Evolutionary conservation across 2,113 vertebrate genomes (phyloP).

Genomic region (Struthio camelus): DNA sequence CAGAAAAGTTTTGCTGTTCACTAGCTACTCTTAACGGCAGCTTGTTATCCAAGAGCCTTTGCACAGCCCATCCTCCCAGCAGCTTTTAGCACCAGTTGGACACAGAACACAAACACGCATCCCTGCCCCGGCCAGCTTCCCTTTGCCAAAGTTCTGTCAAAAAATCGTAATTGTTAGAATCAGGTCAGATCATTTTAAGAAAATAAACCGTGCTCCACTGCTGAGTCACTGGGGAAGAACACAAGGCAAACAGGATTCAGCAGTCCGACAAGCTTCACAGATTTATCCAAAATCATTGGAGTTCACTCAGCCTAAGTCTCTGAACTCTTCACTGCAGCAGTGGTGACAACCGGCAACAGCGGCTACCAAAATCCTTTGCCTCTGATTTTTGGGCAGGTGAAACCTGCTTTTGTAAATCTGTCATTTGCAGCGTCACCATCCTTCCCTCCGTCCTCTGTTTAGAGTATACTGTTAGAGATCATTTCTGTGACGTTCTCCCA

Average conservation of each 20-base stretch:
- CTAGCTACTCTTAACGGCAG: not conserved
- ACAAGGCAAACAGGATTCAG: accelerated
- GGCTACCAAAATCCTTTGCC: not conserved
- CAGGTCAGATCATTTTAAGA: not conserved
- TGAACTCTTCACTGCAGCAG: not conserved
- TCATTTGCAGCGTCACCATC: too few relatives aligned
- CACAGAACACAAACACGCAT: not conserved
- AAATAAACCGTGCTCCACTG: accelerated
- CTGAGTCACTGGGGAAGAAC: not conserved
- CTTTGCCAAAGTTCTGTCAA: not conserved
- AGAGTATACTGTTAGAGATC: not conserved
- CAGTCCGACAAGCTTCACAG: not conserved
- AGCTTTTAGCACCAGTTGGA: not conserved
- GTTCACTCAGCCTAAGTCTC: not conserved
- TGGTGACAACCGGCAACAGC: not conserved
- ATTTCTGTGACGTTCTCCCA: not conserved
- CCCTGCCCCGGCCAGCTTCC: not conserved
- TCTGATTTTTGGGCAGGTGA: not conserved
- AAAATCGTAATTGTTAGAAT: not conserved
- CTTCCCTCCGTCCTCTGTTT: not conserved
- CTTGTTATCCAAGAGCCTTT: accelerated
- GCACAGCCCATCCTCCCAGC: accelerated
- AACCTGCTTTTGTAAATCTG: accelerated
- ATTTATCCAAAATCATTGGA: not conserved
- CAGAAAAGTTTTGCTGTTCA: not conserved